A percentile compares a stretch with the other conserved stretches of the same genome.
Conservation (phyloP, 35 echinoderm and acorn worm genomes). For the Eucidaris tribuloides region DNA sequence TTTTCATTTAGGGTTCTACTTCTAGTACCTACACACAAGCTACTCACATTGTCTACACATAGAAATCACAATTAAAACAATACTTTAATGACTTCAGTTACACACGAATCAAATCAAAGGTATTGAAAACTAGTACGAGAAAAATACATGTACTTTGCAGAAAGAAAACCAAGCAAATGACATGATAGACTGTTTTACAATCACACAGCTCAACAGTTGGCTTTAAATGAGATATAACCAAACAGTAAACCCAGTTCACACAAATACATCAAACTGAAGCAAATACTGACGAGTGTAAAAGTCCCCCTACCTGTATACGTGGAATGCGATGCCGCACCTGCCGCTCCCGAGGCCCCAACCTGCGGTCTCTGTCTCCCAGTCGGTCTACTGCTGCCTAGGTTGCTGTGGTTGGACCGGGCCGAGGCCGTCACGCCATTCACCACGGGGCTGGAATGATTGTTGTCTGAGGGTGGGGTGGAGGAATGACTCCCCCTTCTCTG, state of each 20-base stretch:
- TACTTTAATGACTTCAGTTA: neutral
- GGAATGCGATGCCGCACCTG: constrained; percentile 26
- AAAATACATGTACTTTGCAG: no score
- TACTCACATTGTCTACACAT: neutral
- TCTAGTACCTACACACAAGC: neutral
- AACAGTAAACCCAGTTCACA: no score
- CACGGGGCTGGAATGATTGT: neutral
- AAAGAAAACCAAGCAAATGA: no score
- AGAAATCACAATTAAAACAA: neutral
- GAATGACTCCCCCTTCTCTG: constrained; percentile 19
- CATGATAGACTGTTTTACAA: no score
- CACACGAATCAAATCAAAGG: neutral
- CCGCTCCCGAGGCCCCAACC: neutral
- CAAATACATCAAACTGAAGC: no score
- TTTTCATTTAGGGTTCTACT: no score
- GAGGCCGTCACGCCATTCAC: neutral
- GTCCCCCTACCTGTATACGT: constrained; percentile 14
- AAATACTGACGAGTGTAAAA: no score
- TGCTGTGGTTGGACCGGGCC: constrained; percentile 15
- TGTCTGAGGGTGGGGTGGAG: constrained; percentile 26
- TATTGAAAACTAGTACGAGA: no score
- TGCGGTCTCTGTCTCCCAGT: neutral
- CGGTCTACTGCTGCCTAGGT: constrained; percentile 46
- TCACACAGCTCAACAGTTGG: no score
- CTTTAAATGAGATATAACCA: no score